Conservation (phyloP, 2,113 vertebrate species). For the Mus musculus region DNA sequence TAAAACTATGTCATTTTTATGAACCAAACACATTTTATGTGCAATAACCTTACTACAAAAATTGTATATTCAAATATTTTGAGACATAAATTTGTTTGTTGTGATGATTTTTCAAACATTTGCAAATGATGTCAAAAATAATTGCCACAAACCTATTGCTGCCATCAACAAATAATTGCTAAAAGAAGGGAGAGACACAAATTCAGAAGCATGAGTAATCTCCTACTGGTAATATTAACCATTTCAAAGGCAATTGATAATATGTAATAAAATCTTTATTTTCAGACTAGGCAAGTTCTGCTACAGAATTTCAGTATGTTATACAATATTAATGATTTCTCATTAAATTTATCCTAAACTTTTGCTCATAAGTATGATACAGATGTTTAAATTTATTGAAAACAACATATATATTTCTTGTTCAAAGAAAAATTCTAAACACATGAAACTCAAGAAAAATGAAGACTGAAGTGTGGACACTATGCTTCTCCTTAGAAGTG, state of each 20-base stretch:
- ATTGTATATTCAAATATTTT: background rate
- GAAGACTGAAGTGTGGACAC: too few relatives aligned
- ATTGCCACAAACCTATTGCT: background rate
- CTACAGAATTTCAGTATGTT: background rate
- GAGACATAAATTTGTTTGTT: background rate
- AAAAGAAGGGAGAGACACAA: background rate
- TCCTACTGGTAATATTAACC: background rate
- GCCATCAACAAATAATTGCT: background rate
- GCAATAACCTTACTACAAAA: background rate
- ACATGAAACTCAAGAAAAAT: too few relatives aligned
- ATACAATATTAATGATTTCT: background rate
- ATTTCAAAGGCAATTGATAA: background rate
- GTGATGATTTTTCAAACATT: slow-evolving; percentile 44
- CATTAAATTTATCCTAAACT: background rate
- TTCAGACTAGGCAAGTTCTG: background rate
- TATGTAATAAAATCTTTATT: background rate
- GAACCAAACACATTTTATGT: background rate
- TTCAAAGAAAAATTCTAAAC: background rate
- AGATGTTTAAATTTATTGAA: background rate
- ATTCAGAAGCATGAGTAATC: background rate
- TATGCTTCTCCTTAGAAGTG: too few relatives aligned
- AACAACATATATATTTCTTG: background rate
- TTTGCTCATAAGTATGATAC: background rate
- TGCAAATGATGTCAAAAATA: background rate
- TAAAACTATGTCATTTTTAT: background rate